Base-by-base conservation (phyloP, 1,140 invertebrate species). In the Magallana gigas region DNA sequence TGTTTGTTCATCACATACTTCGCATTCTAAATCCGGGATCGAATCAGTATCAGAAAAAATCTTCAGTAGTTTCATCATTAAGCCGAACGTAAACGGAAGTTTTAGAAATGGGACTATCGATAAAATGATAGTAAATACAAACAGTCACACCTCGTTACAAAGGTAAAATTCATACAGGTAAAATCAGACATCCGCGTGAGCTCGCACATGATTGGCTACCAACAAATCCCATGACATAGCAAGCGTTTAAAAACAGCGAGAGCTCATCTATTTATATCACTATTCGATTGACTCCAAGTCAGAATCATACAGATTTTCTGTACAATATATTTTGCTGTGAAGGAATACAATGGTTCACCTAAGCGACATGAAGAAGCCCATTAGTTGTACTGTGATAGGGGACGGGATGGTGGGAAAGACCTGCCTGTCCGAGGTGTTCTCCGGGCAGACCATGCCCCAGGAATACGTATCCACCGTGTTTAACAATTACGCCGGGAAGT, bases 331-430 rank as follows among this genome's bases (percentile, higher is more conserved):
- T 88, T 91, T 18, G 92, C 93, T 8, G 94, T 93, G 0, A 93
- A 94, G 23, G 94, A 94, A 87, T 93, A 94, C 68, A 94, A 93
- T 86, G 68, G 68, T 76, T 29, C 68, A 76, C 36, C 5, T 57
- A 62, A 81, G 68, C 36, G 68, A 85, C 16, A 76, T 76, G 68
- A 76, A 82, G 4, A 64, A 76, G 36, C 57, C 16, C 12, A 62
- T 93, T 12, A 99, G 99, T 95, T 99, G 98, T 96, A 98, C 99
- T 82, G 98, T 99, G 57, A 98, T 98, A n/a, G 95, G 95, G 29
- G 98, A 99, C 95, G 98, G 98, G 92, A 98, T 98, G 68, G 98
- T 99, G 56, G 98, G 98, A 95, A 94, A 94, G 85, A 93, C 93
- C 11, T 91, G 92, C 76, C 85, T 94, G 71, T 88, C 91, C 11